Base-by-base conservation (phyloP, 2,888 invertebrate genomes). In the Mimumesa dahlbomi region DNA sequence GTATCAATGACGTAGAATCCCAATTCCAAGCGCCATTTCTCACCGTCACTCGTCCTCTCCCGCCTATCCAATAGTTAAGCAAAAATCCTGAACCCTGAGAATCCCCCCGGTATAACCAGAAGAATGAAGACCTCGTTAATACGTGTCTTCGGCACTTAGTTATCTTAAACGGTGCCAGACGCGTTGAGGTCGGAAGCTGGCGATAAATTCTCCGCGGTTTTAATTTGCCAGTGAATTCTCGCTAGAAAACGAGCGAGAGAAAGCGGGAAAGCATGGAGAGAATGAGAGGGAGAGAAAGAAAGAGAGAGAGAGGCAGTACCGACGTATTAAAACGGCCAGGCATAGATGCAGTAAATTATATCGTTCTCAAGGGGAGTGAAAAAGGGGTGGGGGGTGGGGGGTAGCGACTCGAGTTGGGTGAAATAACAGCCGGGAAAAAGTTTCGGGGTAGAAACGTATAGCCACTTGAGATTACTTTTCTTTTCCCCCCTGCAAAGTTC, bases 331-430 rank as follows among this genome's bases (percentile, higher is more conserved):
- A 83, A 78, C 77, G 77, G 73, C 67, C 75, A 67, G 71, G 73
- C 78, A 77, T 81, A 81, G 77, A 69, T 66, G 79, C 82, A 74
- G 80, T 84, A 83, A 84, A 84, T 84, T 84, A 84, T 81, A 82
- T 82, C 82, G 79, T 79, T 71, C 66, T 75, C 65, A 31, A 31
- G 71, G n/a, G n/a, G n/a, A n/a, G n/a, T n/a, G n/a, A n/a, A n/a
- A n/a, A n/a, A n/a, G n/a, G n/a, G n/a, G n/a, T n/a, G n/a, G n/a
- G 58, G 43, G 40, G n/a, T n/a, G n/a, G n/a, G n/a, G n/a, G 38
- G 54, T 56, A 64, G 56, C 45, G 52, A 57, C 53, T 69, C 54
- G 68, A 25, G 59, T 50, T 48, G 25, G 43, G 53, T 25, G 21
- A 56, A 72, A 48, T 53, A 40, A 58, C 56, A 42, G 31, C n/a